Conservation (phyloP, 1,140 invertebrate genomes). For the Drosophila pachea region DNA sequence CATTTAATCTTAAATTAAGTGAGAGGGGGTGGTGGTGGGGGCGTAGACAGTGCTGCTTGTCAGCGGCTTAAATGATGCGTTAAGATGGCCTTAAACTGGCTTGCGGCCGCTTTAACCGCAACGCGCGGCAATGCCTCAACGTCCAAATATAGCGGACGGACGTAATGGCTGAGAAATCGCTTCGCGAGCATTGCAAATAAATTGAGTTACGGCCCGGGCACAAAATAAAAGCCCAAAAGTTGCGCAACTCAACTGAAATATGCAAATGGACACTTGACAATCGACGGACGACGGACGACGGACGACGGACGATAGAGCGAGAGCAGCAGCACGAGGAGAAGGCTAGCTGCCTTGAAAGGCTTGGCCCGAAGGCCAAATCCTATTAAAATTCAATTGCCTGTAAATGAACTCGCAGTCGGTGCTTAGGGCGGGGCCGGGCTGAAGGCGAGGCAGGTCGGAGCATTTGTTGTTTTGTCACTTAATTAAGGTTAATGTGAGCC, state of each 20-base stretch:
- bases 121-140: slow-evolving; percentile 22
- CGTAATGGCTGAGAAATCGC: slow-evolving; percentile 31
- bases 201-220: slow-evolving; percentile 40
- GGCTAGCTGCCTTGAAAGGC: slow-evolving; percentile 15
- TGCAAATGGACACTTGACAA: slow-evolving; percentile 54
- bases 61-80: slow-evolving; percentile 72
- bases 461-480: slow-evolving; percentile 67
- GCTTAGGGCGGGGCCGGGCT: too few relatives aligned
- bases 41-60: background rate
- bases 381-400: slow-evolving; percentile 77
- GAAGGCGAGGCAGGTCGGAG: background rate
- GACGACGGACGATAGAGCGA: background rate
- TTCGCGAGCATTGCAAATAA: slow-evolving; percentile 47
- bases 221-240: slow-evolving; percentile 32
- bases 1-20: slow-evolving; percentile 74
- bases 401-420: slow-evolving; percentile 55
- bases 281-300: too few relatives aligned
- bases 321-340: background rate
- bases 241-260: slow-evolving; percentile 46
- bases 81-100: slow-evolving; percentile 64
- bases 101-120: slow-evolving; percentile 49
- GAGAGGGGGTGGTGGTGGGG: background rate
- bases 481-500: slow-evolving; percentile 74
- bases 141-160: slow-evolving; percentile 29
- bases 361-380: slow-evolving; percentile 39